These are phyloP conservation scores for Sminthopsis crassicaudata DNA, from an alignment of 2,113 vertebrate genomes.

Conservation along the genomic window DNA sequence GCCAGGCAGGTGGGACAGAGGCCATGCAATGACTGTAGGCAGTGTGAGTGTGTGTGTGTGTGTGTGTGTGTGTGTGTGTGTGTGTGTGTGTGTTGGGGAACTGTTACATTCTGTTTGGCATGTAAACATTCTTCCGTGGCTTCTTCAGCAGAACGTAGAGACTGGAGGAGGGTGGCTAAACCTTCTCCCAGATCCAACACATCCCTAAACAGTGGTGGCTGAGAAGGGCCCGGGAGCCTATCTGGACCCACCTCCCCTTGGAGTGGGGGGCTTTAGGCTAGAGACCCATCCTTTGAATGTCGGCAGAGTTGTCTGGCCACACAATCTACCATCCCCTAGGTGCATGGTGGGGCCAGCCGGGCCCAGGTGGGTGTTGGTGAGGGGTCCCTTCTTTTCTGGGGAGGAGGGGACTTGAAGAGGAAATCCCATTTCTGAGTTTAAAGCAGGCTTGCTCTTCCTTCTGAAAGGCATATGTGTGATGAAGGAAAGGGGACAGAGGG, in stretches of 20 bases:
- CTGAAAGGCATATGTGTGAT: background rate
- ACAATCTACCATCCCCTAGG: constrained; percentile 15
- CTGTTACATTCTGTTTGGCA: constrained; percentile 87
- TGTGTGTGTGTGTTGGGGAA: constrained; percentile 31
- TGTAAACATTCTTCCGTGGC: constrained; percentile 89
- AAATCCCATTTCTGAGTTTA: constrained; percentile 48
- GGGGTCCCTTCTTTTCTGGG: background rate
- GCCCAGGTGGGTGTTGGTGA: background rate
- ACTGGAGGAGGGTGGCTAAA: background rate
- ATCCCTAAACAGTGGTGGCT: constrained; percentile 36
- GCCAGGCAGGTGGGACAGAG: constrained; percentile 55
- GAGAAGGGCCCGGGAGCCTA: constrained; percentile 52
- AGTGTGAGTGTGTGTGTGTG: background rate
- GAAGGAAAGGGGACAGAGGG: background rate
- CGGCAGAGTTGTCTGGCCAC: background rate
- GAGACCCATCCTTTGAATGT: background rate
- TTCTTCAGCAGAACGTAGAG: constrained; percentile 78
- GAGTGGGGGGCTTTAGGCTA: background rate
- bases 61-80: background rate
- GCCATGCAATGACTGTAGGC: constrained; percentile 77
- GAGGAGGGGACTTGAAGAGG: constrained; percentile 22
- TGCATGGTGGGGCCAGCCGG: constrained; percentile 32
- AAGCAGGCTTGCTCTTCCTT: constrained; percentile 15
- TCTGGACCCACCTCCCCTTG: background rate
- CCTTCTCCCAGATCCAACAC: constrained; percentile 12